Evolutionary conservation across 2,888 invertebrate species (phyloP).

Genomic region (Platycheirus albimanus): DNA sequence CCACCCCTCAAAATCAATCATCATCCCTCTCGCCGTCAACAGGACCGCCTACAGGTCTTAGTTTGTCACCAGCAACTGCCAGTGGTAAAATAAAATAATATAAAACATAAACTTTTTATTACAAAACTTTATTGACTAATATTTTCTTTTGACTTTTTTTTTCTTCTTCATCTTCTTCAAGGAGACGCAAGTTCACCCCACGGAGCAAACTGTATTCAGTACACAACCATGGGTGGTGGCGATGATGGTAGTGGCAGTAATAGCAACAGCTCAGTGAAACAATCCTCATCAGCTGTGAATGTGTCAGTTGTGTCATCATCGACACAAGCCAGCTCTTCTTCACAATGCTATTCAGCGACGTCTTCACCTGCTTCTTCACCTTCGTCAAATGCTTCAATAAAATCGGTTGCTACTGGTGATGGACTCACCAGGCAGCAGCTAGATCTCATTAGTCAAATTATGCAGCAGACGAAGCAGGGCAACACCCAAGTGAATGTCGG

Average conservation of each 20-base stretch:
- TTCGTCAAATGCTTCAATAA: conserved; percentile 78
- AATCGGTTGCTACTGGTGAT: conserved; percentile 83
- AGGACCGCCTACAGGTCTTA: conserved; percentile 80
- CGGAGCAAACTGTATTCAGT: conserved; percentile 86
- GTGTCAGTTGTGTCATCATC: conserved; percentile 70
- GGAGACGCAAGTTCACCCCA: conserved; percentile 86
- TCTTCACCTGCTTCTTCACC: conserved; percentile 79
- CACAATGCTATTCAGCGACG: conserved; percentile 74
- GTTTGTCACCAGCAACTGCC: conserved; percentile 82
- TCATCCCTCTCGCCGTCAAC: conserved; percentile 79
- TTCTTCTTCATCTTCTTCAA: conserved; percentile 13
- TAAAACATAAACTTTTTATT: not conserved
- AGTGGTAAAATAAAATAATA: conserved; percentile 78
- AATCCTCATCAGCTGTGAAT: conserved; percentile 64
- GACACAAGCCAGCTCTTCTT: conserved; percentile 62
- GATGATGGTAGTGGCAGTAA: conserved; percentile 81
- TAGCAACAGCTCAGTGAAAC: conserved; percentile 83
- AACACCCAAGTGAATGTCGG: conserved; percentile 82
- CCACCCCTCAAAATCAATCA: conserved; percentile 80
- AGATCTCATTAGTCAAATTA: conserved; percentile 90
- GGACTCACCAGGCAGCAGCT: conserved; percentile 89
- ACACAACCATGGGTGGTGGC: conserved; percentile 81
- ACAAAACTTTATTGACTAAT: not conserved
- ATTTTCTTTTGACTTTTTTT: conserved; percentile 4
- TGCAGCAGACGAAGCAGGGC: conserved; percentile 89